phyloP scores from a whole-genome alignment of 1,140 invertebrate species.

The Gryon sp. region DNA sequence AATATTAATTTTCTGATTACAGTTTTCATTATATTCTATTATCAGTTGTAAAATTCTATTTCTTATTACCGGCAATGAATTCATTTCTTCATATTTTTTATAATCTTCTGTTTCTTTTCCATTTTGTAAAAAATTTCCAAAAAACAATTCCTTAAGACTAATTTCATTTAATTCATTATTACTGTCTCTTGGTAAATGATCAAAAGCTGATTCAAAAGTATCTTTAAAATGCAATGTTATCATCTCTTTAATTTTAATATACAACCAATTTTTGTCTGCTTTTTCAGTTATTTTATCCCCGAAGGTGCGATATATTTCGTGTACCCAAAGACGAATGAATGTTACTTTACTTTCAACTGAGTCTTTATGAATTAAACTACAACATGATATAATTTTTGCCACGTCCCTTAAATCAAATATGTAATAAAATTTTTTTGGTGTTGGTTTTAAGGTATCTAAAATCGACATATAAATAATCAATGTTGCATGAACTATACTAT shows the following conservation, averaged over 20 bases:
- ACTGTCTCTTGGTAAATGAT: conserved; percentile 72
- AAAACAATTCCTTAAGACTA: conserved; percentile 83
- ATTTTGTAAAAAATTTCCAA: conserved; percentile 83
- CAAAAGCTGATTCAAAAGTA: conserved; percentile 76
- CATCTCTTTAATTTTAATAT: conserved; percentile 75
- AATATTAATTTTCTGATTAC: conserved; percentile 83
- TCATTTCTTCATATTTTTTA: conserved; percentile 84
- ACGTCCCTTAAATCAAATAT: conserved; percentile 84
- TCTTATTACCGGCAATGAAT: conserved; percentile 80
- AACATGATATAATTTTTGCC: conserved; percentile 82
- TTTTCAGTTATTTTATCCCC: conserved; percentile 84
- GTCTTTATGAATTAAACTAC: conserved; percentile 83
- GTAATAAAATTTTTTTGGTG: conserved; percentile 84
- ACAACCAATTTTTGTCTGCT: conserved; percentile 82
- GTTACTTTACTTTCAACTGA: conserved; percentile 81
- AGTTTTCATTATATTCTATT: conserved; percentile 83
- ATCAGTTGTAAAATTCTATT: conserved; percentile 80
- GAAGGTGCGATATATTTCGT: conserved; percentile 85
- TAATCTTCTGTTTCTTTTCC: conserved; percentile 76
- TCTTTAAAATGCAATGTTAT: conserved; percentile 82
- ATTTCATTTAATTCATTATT: conserved; percentile 79
- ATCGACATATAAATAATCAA: conserved; percentile 82
- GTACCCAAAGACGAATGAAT: conserved; percentile 83
- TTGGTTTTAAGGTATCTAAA: conserved; percentile 79
- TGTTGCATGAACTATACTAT: conserved; percentile 82